Conservation (phyloP, 2,113 vertebrate species). For the Aptenodytes patagonicus region DNA sequence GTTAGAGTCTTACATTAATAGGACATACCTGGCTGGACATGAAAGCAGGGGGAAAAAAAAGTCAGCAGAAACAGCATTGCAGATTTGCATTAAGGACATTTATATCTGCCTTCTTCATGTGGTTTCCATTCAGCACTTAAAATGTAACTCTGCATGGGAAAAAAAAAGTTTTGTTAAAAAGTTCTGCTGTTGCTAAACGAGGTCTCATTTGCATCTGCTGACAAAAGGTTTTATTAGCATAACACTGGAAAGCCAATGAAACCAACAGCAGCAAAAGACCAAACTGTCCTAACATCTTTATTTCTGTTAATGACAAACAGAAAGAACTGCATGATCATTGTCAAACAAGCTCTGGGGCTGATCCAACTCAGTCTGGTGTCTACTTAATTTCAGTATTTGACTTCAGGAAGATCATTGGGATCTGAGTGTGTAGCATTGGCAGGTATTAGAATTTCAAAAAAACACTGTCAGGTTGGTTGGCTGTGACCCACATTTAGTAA, state of each 20-base stretch:
- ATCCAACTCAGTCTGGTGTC: neutral
- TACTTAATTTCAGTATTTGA: neutral
- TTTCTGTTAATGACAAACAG: constrained; percentile 20
- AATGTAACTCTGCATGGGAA: neutral
- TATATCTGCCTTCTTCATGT: neutral
- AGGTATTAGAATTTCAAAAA: neutral
- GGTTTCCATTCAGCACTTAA: neutral
- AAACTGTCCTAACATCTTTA: neutral
- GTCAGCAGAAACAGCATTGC: neutral
- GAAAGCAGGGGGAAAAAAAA: neutral
- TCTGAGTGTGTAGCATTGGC: neutral
- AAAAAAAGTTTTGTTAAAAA: neutral
- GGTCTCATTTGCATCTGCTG: neutral
- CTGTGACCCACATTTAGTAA: neutral
- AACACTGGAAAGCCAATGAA: neutral
- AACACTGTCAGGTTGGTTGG: neutral
- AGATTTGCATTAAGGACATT: neutral
- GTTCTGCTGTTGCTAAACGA: neutral
- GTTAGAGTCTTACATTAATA: neutral
- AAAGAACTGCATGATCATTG: neutral
- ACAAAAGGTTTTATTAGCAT: neutral
- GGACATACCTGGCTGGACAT: neutral
- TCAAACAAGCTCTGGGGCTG: neutral
- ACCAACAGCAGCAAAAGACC: neutral
- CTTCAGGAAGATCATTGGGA: neutral